These are phyloP conservation scores for Macaca fascicularis DNA, from an alignment of 2,113 vertebrate genomes.

Conservation along the genomic window DNA sequence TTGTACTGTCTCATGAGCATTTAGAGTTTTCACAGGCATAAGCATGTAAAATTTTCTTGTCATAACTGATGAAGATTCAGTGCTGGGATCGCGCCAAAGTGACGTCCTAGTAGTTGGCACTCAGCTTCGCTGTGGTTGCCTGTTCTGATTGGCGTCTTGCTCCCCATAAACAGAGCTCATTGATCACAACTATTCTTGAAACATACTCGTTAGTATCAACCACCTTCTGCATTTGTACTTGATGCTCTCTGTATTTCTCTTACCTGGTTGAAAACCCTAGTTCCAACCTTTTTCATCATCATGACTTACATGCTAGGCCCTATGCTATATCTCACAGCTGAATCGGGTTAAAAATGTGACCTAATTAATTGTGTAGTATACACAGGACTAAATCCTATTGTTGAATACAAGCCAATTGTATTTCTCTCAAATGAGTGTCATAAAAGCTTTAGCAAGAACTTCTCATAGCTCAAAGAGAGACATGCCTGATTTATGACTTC, in stretches of 20 bases:
- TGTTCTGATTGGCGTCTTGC: neutral
- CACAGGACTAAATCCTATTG: constrained; percentile 11
- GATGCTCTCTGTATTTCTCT: neutral
- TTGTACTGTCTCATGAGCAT: neutral
- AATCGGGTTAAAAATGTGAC: neutral
- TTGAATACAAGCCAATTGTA: neutral
- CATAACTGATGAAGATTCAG: neutral
- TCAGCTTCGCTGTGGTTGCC: neutral
- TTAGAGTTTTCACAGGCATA: neutral
- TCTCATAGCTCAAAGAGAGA: constrained; percentile 16
- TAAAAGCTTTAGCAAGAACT: constrained; percentile 20
- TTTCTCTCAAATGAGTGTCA: neutral
- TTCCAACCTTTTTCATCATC: neutral
- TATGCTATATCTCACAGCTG: neutral
- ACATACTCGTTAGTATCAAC: neutral
- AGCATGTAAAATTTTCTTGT: neutral
- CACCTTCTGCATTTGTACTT: neutral
- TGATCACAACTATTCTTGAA: neutral
- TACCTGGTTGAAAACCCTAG: neutral
- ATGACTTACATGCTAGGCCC: neutral
- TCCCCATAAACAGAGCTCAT: neutral
- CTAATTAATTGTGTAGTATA: neutral
- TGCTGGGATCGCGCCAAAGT: neutral
- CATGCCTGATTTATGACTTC: constrained; percentile 63
- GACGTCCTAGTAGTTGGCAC: neutral